phyloP scores from a whole-genome alignment of 2,888 invertebrate species.

The Apamea monoglypha region DNA sequence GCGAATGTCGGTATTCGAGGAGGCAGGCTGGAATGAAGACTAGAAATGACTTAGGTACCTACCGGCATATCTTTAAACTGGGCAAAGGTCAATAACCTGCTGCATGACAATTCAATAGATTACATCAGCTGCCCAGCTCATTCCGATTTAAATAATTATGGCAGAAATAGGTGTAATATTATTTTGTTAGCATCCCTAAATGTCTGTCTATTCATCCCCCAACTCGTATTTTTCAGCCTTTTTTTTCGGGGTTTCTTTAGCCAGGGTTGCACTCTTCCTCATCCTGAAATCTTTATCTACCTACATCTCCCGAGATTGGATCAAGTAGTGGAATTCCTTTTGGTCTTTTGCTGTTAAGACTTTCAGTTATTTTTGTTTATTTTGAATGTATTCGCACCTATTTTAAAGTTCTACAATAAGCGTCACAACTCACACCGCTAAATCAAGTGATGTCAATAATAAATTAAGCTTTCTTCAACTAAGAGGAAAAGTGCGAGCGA shows the following conservation, averaged over 20 bases:
- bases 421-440: background rate
- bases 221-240: background rate
- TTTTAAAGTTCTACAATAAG: background rate
- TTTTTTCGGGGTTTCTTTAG: background rate
- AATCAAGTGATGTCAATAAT: slow-evolving; percentile 18
- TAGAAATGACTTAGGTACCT: background rate
- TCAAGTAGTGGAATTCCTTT: background rate
- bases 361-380: background rate
- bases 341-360: background rate
- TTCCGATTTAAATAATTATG: background rate
- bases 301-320: background rate
- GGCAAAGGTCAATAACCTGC: slow-evolving; percentile 4
- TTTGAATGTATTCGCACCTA: background rate
- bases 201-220: too few species aligned
- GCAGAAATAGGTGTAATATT: background rate
- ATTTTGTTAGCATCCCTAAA: background rate
- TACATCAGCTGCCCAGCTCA: background rate
- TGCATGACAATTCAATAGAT: background rate
- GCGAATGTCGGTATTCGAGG: slow-evolving; percentile 30
- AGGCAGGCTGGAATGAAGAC: slow-evolving; percentile 24
- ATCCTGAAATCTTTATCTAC: background rate
- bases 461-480: slow-evolving; percentile 29
- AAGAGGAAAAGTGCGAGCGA: slow-evolving; percentile 40
- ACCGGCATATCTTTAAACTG: background rate
- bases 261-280: background rate